These are phyloP conservation scores for Steatocranus sp. DNA, from an alignment of 2,797 vertebrate species.

Conservation along the genomic window DNA sequence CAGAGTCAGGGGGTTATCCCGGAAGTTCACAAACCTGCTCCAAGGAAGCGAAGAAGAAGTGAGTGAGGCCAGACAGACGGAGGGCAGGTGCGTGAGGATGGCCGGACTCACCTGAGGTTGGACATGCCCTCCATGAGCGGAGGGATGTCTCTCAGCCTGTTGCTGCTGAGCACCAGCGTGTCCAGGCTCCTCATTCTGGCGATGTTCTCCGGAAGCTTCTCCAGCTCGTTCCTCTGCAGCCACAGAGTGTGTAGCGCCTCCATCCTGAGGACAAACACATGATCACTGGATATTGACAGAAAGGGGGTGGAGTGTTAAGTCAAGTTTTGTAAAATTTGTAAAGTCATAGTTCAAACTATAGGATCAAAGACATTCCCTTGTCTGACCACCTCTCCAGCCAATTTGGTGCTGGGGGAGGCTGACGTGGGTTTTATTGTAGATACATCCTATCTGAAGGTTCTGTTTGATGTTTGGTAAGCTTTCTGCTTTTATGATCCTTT, in stretches of 20 bases:
- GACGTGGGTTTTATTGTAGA: neutral
- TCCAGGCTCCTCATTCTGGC: slow-evolving; percentile 80
- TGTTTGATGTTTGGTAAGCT: neutral
- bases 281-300: neutral
- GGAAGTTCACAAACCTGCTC: slow-evolving; percentile 93
- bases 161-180: slow-evolving; percentile 91
- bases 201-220: slow-evolving; percentile 85
- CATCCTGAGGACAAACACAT: slow-evolving; percentile 76
- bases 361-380: neutral
- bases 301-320: neutral
- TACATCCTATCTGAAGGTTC: neutral
- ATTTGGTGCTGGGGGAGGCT: neutral
- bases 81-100: neutral
- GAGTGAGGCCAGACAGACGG: neutral
- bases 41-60: neutral
- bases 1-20: slow-evolving; percentile 88
- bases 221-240: slow-evolving; percentile 89
- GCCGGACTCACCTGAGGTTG: slow-evolving; percentile 78
- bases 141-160: slow-evolving; percentile 86
- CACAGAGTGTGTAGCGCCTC: slow-evolving; percentile 87
- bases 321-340: neutral
- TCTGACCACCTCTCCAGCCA: neutral
- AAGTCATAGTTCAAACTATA: neutral
- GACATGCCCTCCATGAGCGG: slow-evolving; percentile 84
- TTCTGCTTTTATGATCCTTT: neutral